A percentile compares a stretch with the other conserved stretches of the same genome.
Evolutionary conservation across 2,888 invertebrate species (phyloP).

Genomic region (Nemapogon koenigi): DNA sequence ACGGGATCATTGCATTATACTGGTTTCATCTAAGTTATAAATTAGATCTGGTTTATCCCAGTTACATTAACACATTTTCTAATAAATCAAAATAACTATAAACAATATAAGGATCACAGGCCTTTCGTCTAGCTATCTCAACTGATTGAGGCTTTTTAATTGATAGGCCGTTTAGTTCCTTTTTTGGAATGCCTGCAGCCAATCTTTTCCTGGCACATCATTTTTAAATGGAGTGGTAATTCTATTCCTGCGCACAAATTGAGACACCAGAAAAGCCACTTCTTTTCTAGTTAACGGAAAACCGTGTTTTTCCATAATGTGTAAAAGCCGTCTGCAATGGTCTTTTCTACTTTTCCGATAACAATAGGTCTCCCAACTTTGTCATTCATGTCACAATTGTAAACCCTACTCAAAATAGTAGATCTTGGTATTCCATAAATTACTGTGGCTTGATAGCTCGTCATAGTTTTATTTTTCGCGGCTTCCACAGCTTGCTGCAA

Average conservation of each 20-base stretch:
- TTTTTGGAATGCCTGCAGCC: slow-evolving; percentile 20
- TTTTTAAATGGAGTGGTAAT: slow-evolving; percentile 22
- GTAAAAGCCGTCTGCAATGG: slow-evolving; percentile 8
- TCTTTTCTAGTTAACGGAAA: slow-evolving; percentile 23
- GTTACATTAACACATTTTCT: slow-evolving; percentile 15
- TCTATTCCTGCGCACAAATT: slow-evolving; percentile 20
- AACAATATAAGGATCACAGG: slow-evolving; percentile 9
- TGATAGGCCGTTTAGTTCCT: slow-evolving; percentile 17
- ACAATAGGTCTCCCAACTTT: no score
- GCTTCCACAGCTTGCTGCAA: not conserved
- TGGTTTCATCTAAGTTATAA: slow-evolving; percentile 21
- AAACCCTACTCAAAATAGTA: not conserved
- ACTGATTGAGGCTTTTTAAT: slow-evolving; percentile 23
- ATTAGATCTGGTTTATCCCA: slow-evolving; percentile 17
- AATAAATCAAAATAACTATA: slow-evolving; percentile 19
- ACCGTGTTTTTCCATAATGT: slow-evolving; percentile 19
- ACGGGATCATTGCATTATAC: slow-evolving; percentile 13
- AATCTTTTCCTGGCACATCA: slow-evolving; percentile 21
- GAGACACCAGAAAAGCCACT: slow-evolving; percentile 19
- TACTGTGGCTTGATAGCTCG: slow-evolving; percentile 8
- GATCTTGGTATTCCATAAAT: slow-evolving; percentile 1
- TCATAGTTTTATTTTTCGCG: slow-evolving; percentile 5
- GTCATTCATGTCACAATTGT: no score
- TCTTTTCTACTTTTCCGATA: no score
- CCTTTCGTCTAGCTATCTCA: slow-evolving; percentile 17